phyloP scores from a whole-genome alignment of 1,140 invertebrate species.

The Drosophila ohnishii region DNA sequence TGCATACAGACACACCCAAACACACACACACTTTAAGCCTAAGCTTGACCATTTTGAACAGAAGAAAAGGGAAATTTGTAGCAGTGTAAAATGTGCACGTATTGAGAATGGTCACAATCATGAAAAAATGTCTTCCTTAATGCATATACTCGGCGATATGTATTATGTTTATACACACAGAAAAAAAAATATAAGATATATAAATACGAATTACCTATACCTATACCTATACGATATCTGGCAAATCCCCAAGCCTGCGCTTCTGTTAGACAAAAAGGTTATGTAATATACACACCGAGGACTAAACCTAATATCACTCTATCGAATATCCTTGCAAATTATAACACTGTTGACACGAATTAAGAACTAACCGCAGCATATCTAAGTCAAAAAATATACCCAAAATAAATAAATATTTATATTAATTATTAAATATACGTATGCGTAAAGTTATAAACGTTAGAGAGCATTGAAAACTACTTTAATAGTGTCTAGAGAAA shows the following conservation, averaged over 20 bases:
- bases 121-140: constrained; percentile 83
- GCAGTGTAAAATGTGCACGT: constrained; percentile 49
- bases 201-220: constrained; percentile 41
- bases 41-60: constrained; percentile 68
- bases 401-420: constrained; percentile 29
- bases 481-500: constrained; percentile 59
- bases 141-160: constrained; percentile 78
- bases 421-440: constrained; percentile 27
- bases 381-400: constrained; percentile 49
- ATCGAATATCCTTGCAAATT: constrained; percentile 63
- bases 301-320: constrained; percentile 33
- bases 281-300: constrained; percentile 44
- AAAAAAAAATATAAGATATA: constrained; percentile 37
- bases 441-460: constrained; percentile 53
- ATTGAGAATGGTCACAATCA: constrained; percentile 82
- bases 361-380: constrained; percentile 58
- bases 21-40: constrained; percentile 53
- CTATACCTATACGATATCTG: constrained; percentile 57
- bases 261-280: constrained; percentile 61
- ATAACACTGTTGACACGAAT: constrained; percentile 71
- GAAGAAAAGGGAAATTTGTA: constrained; percentile 24
- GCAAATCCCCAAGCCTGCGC: constrained; percentile 61
- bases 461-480: constrained; percentile 64
- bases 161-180: constrained; percentile 68
- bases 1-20: constrained; percentile 28